A percentile compares a stretch with the other conserved stretches of the same genome.
These are phyloP conservation scores for Tenthredo notha DNA, from an alignment of 2,888 invertebrate species.

Conservation along the genomic window DNA sequence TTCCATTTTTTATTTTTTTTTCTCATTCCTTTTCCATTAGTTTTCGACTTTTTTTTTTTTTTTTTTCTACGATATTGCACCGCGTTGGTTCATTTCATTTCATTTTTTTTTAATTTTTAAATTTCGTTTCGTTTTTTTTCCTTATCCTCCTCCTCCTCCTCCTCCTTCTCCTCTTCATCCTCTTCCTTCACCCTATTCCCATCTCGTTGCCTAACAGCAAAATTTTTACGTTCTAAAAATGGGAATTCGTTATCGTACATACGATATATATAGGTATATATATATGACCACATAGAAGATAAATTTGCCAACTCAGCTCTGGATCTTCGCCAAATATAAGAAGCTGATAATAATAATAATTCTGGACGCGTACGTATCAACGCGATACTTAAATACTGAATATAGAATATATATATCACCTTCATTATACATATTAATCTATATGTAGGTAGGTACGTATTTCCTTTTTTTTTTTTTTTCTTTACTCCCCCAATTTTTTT, in stretches of 20 bases:
- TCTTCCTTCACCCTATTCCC: too few species aligned
- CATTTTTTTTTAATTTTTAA: neutral
- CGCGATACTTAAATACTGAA: neutral
- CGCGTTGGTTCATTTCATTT: neutral
- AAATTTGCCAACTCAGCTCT: neutral
- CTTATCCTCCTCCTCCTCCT: too few species aligned
- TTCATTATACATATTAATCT: neutral
- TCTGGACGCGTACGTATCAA: neutral
- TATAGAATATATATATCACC: neutral
- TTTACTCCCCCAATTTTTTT: too few species aligned
- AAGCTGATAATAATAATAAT: constrained; percentile 1
- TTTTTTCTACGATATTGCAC: neutral
- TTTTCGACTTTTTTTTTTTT: neutral
- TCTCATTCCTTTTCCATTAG: neutral
- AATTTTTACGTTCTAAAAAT: too few species aligned
- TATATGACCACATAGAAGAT: neutral
- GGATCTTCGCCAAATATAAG: neutral
- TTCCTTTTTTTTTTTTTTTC: too few species aligned
- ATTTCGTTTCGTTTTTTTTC: neutral
- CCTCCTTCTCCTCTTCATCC: neutral
- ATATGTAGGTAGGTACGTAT: too few species aligned
- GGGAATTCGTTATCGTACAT: too few species aligned
- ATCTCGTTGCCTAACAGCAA: neutral
- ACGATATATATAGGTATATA: too few species aligned
- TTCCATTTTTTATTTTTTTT: neutral